Conservation (phyloP, 2,888 invertebrate species). For the Andrena camellia region DNA sequence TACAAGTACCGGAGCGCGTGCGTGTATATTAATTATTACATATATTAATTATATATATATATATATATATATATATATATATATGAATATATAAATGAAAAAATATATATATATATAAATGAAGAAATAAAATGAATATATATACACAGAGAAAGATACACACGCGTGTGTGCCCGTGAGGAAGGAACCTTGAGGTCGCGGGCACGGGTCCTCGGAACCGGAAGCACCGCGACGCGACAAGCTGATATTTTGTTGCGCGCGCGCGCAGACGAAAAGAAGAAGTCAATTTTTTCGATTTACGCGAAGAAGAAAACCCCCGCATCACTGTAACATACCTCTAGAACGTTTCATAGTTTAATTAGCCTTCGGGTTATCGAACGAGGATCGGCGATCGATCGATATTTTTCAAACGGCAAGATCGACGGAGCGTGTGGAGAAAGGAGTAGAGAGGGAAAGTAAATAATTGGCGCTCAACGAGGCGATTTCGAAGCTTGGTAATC, state of each 20-base stretch:
- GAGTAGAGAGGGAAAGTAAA: background rate
- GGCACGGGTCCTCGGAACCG: slow-evolving; percentile 52
- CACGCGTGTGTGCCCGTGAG: slow-evolving; percentile 34
- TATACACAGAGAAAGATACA: slow-evolving; percentile 29
- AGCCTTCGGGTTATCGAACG: slow-evolving; percentile 77
- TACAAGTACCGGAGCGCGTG: slow-evolving; percentile 42
- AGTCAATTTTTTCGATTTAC: slow-evolving; percentile 71
- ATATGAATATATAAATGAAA: slow-evolving; percentile 40
- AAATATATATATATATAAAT: slow-evolving; percentile 52
- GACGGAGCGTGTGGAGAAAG: background rate
- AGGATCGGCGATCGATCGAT: slow-evolving; percentile 42
- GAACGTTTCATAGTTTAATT: slow-evolving; percentile 75
- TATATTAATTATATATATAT: slow-evolving; percentile 44
- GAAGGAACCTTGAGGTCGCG: slow-evolving; percentile 64
- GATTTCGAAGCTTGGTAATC: slow-evolving; percentile 71
- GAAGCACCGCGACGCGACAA: slow-evolving; percentile 52
- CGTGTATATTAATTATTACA: slow-evolving; percentile 59
- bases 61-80: slow-evolving; percentile 42
- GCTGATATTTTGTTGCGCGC: slow-evolving; percentile 63
- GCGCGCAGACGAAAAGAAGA: slow-evolving; percentile 38
- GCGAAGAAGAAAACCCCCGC: slow-evolving; percentile 59
- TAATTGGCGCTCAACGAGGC: background rate
- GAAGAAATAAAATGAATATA: slow-evolving; percentile 28
- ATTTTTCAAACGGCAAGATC: slow-evolving; percentile 23
- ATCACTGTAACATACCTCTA: slow-evolving; percentile 73